A percentile compares a stretch with the other conserved stretches of the same genome.
Conservation (phyloP, 2,797 vertebrate species). For the Bucorvus abyssinicus region DNA sequence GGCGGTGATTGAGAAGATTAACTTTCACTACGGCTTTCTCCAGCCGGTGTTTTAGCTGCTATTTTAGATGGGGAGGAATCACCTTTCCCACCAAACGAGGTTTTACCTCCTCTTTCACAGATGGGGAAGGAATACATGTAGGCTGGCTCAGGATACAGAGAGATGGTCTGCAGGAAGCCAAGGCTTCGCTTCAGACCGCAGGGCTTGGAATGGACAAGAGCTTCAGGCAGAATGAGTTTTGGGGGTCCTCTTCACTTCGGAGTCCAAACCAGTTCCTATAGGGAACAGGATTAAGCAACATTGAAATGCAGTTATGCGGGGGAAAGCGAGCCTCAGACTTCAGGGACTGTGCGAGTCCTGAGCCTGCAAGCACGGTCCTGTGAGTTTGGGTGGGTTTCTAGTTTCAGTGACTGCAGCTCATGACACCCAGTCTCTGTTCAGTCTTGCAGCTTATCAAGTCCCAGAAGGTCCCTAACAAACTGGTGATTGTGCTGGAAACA, state of each 20-base stretch:
- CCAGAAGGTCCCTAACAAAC: slow-evolving; percentile 90
- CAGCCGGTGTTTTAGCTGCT: slow-evolving; percentile 1
- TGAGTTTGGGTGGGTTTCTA: background rate
- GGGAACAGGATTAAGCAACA: background rate
- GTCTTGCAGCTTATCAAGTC: slow-evolving; percentile 97
- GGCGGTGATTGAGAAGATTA: background rate
- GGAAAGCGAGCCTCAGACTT: background rate
- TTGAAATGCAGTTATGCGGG: background rate
- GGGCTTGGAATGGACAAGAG: background rate
- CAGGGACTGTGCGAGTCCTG: background rate
- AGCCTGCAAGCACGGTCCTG: too few relatives aligned
- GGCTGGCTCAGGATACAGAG: background rate
- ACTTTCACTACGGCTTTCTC: background rate
- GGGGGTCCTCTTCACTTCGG: background rate
- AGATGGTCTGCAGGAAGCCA: background rate
- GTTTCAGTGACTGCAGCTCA: background rate
- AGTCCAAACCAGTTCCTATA: background rate
- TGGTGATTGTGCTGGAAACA: slow-evolving; percentile 88
- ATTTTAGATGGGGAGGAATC: background rate
- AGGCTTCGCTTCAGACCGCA: background rate
- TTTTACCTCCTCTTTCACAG: background rate
- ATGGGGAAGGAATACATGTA: background rate
- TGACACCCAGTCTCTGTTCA: slow-evolving; percentile 57
- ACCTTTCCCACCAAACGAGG: background rate
- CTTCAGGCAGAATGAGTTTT: background rate